phyloP scores from a whole-genome alignment of 2,113 vertebrate genomes.

The Tor tambroides region DNA sequence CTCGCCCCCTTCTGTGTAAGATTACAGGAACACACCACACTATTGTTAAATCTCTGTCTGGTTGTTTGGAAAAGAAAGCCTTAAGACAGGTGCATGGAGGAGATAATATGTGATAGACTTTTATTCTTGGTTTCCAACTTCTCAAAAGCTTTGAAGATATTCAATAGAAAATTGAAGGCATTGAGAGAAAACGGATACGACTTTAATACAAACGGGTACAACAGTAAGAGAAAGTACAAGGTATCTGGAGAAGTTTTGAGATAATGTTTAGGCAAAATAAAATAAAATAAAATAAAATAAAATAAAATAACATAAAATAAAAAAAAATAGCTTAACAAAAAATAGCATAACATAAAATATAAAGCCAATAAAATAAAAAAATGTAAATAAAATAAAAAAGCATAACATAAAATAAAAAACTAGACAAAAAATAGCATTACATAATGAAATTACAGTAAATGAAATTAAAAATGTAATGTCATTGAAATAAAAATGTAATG shows the following conservation, averaged over 20 bases:
- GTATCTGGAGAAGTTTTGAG: not conserved
- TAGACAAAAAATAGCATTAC: too few relatives aligned
- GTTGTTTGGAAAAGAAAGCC: not conserved
- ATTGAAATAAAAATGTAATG: too few relatives aligned
- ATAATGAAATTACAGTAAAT: too few relatives aligned
- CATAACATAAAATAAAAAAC: too few relatives aligned
- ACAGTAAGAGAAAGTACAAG: not conserved
- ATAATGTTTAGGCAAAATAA: not conserved
- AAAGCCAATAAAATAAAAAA: too few relatives aligned
- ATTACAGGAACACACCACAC: slow-evolving; percentile 5
- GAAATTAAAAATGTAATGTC: too few relatives aligned
- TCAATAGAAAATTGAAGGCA: not conserved
- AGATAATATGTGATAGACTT: slow-evolving; percentile 39
- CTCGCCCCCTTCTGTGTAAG: not conserved
- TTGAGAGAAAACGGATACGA: not conserved
- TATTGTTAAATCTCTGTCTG: slow-evolving; percentile 23
- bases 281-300: not conserved
- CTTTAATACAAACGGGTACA: not conserved
- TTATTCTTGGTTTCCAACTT: not conserved
- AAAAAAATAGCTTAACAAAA: not conserved
- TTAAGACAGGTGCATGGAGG: slow-evolving; percentile 41
- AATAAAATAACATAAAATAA: not conserved
- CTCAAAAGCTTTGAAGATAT: not conserved
- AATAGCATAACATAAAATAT: not conserved
- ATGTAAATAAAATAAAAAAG: not conserved